Evolutionary conservation across 2,113 vertebrate species (phyloP), one percentile per base, ranked within the genome.

Genomic region (Alexandromys fortis): DNA sequence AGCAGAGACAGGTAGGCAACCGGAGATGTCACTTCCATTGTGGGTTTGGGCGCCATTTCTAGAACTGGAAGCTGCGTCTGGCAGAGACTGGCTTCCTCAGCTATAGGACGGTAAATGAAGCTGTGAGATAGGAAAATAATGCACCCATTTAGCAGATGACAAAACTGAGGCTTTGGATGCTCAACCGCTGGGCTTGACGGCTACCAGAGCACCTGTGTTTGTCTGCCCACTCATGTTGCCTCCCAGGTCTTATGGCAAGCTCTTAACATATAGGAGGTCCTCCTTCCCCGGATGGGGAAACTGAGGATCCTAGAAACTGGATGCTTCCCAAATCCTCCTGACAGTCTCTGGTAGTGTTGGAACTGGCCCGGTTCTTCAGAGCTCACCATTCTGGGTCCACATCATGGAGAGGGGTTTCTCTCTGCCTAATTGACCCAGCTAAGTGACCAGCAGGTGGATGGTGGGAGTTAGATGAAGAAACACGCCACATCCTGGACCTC

Each of bases 331-430:
- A 19, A 9, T 49, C 21, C 65, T 1, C 0, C n/a, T 10, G 7
- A 19, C 28, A 0, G n/a, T 38, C 45, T 38, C 63, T n/a, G 45
- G 65, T n/a, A 78, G 42, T 7, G 13, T 3, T 10, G 83, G 52
- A 49, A 63, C 35, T 70, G 28, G 35, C 72, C 83, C 38, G 3
- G 42, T 13, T 58, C 55, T 33, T n/a, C 35, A 35, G 52, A 49
- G 76, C 42, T 70, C 42, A 0, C 4, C 12, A 72, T 73, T 93
- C 83, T 93, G 30, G 7, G 0, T 7, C 65, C 22, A 86, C 70
- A 61, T 76, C 0, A 0, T 22, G 24, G 0, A 0, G 61, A 77
- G 30, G 33, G 52, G 38, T 92, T 58, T 58, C 49, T 63, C n/a
- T 17, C 49, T 0, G 3, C n/a, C n/a, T 73, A n/a, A 38, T 73